Evolutionary conservation across 2,113 vertebrate species (phyloP).

Genomic region (Progne subis): DNA sequence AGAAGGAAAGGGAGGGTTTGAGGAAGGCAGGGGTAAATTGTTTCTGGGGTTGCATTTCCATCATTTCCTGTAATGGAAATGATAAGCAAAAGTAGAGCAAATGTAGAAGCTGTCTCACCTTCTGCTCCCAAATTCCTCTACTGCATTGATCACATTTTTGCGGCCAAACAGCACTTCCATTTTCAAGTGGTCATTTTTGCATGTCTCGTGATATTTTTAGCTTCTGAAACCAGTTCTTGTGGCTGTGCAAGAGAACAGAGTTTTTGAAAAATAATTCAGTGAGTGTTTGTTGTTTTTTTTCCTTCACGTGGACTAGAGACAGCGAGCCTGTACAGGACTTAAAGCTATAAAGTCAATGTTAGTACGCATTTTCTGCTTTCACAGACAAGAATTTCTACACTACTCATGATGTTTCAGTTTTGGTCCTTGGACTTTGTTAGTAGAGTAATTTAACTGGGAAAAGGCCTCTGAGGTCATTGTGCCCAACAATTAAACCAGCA

Average conservation of each 20-base stretch:
- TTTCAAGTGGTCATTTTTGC: background rate
- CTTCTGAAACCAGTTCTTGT: background rate
- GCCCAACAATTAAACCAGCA: background rate
- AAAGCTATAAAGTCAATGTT: background rate
- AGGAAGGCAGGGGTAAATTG: background rate
- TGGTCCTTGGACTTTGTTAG: background rate
- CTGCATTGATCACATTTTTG: background rate
- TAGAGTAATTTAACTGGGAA: background rate
- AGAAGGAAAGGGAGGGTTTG: background rate
- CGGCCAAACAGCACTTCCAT: background rate
- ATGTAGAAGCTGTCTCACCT: background rate
- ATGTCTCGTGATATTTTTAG: accelerated
- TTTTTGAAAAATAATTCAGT: background rate
- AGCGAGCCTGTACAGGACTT: background rate
- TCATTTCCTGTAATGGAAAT: background rate
- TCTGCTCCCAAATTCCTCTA: background rate
- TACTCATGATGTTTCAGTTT: background rate
- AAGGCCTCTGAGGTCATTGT: accelerated
- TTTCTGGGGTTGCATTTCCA: background rate
- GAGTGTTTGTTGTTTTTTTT: background rate
- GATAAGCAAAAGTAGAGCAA: background rate
- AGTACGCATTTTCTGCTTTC: background rate
- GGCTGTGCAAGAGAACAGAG: background rate
- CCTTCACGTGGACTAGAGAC: background rate
- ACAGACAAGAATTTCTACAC: background rate